A percentile compares a stretch with the other conserved stretches of the same genome.
Evolutionary conservation across 2,113 vertebrate species (phyloP).

Genomic region (Mirza zaza): DNA sequence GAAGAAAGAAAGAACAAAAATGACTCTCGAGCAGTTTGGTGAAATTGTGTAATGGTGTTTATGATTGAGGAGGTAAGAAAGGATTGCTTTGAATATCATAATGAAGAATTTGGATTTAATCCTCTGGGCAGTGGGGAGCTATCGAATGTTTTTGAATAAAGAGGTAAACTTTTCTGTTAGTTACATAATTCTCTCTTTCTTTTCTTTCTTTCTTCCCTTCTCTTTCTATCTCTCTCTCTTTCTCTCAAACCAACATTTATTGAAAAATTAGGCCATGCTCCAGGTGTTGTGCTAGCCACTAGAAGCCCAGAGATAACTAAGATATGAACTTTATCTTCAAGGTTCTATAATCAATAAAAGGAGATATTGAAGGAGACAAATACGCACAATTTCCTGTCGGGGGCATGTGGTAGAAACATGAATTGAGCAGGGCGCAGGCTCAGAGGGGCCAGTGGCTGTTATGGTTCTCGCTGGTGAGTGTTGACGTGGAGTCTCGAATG

Average conservation of each 20-base stretch:
- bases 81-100: not conserved
- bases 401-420: not conserved
- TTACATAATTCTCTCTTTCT: not conserved
- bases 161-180: not conserved
- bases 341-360: not conserved
- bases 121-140: not conserved
- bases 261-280: not conserved
- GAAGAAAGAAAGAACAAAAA: not conserved
- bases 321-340: not conserved
- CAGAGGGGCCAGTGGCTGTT: too few relatives aligned
- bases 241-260: not conserved
- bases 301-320: not conserved
- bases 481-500: not conserved
- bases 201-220: not conserved
- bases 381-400: not conserved
- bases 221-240: not conserved
- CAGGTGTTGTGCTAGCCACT: not conserved
- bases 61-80: not conserved
- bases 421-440: not conserved
- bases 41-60: not conserved
- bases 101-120: slow-evolving; percentile 13
- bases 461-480: not conserved
- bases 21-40: not conserved
- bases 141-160: not conserved
- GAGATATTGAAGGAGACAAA: not conserved